Evolutionary conservation across 2,113 vertebrate genomes (phyloP).

Genomic region (Zosterops borbonicus): DNA sequence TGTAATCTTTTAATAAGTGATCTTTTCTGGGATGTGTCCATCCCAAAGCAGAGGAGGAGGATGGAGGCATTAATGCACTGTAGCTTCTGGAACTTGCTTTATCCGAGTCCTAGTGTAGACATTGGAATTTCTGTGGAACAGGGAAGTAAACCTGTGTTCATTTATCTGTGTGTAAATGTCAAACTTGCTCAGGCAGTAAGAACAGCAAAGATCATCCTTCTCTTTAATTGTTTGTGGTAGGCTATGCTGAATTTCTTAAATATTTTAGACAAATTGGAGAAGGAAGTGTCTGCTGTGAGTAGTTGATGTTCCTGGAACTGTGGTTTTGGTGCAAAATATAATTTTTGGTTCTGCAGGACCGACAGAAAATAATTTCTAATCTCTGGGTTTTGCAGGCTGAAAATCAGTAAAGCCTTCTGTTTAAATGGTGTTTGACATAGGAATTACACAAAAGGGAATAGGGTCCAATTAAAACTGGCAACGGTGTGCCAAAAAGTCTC

Average conservation of each 20-base stretch:
- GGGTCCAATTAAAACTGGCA: background rate
- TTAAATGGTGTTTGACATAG: background rate
- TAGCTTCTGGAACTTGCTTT: background rate
- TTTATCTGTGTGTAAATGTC: background rate
- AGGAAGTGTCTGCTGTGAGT: background rate
- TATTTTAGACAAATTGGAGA: background rate
- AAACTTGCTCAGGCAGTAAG: background rate
- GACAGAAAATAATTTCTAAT: background rate
- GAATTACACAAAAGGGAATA: background rate
- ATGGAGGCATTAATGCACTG: background rate
- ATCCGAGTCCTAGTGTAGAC: accelerated
- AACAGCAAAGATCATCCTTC: background rate
- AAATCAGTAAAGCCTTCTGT: background rate
- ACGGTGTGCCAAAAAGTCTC: background rate
- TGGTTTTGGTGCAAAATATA: background rate
- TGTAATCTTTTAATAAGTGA: background rate
- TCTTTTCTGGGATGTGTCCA: background rate
- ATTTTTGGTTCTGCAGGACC: background rate
- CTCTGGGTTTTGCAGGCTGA: background rate
- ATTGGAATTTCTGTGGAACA: background rate
- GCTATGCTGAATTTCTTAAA: background rate
- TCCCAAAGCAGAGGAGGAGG: background rate
- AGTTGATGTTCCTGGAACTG: background rate
- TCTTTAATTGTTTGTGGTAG: background rate
- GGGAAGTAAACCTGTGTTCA: background rate